A percentile compares a stretch with the other conserved stretches of the same genome.
Evolutionary conservation across 1,140 invertebrate genomes (phyloP).

Genomic region (Ericerus pela): DNA sequence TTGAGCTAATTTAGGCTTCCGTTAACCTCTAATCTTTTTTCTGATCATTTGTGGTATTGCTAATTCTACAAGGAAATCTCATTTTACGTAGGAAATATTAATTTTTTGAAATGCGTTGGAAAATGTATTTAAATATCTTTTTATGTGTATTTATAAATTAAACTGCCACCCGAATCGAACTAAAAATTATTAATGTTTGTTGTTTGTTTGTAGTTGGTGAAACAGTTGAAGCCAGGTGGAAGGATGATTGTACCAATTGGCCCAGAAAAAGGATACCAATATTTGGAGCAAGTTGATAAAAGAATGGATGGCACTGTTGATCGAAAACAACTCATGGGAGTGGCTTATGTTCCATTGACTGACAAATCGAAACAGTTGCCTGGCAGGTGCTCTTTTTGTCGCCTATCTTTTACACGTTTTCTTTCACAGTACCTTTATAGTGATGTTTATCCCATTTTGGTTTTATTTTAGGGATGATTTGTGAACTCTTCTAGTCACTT

Average conservation of each 20-base stretch:
- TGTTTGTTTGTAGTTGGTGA: constrained; percentile 45
- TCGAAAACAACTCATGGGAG: constrained; percentile 77
- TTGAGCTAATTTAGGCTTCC: too few species aligned
- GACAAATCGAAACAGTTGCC: constrained; percentile 55
- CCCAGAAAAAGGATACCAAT: constrained; percentile 60
- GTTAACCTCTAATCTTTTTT: too few species aligned
- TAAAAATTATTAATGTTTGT: too few species aligned
- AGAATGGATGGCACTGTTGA: constrained; percentile 57
- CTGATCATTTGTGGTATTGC: too few species aligned
- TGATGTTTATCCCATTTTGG: not conserved
- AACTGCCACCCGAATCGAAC: too few species aligned
- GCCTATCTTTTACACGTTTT: not conserved
- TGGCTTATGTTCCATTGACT: constrained; percentile 92
- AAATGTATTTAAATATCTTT: too few species aligned
- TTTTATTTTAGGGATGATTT: not conserved
- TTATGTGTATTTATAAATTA: too few species aligned
- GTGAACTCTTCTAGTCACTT: not conserved
- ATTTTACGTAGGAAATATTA: too few species aligned
- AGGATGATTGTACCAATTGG: constrained; percentile 85
- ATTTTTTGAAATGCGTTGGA: too few species aligned
- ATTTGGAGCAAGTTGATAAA: constrained; percentile 80
- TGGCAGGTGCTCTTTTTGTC: constrained; percentile 16
- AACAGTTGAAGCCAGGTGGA: constrained; percentile 66
- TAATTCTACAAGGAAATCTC: too few species aligned
- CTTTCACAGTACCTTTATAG: not conserved